These are phyloP conservation scores for Halichondria panicea DNA, from an alignment of 37 sponge, comb jelly and placozoan genomes.

Conservation along the genomic window DNA sequence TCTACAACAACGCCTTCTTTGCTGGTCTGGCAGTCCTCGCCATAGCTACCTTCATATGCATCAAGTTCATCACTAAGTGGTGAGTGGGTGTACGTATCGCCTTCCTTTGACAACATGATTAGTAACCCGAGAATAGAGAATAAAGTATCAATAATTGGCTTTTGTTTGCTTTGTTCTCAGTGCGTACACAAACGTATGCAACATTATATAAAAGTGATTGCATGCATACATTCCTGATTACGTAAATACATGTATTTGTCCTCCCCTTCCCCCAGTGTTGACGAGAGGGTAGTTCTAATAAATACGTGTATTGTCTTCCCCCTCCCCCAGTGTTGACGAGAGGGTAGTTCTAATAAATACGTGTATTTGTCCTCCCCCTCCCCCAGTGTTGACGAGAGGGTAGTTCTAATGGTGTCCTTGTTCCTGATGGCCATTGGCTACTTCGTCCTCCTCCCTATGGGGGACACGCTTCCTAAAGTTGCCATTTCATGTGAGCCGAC, in stretches of 20 bases:
- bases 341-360: conserved; percentile 38
- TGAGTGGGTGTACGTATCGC: conserved; percentile 5
- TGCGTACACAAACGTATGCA: too few relatives aligned
- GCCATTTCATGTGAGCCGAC: conserved; percentile 18
- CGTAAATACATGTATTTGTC: background rate
- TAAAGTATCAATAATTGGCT: too few relatives aligned
- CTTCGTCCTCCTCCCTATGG: conserved; percentile 55
- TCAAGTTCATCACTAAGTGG: conserved; percentile 61
- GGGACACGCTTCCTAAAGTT: conserved; percentile 18
- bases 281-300: conserved; percentile 55
- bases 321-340: conserved; percentile 53
- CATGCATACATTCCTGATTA: background rate
- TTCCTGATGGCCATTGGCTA: conserved; percentile 50
- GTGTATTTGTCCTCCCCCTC: background rate
- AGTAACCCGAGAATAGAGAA: background rate
- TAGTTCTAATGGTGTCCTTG: conserved; percentile 44
- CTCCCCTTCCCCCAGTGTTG: conserved; percentile 27
- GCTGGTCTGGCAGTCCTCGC: conserved; percentile 40
- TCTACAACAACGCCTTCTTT: conserved; percentile 81
- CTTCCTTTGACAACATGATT: conserved; percentile 1
- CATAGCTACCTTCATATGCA: conserved; percentile 47
- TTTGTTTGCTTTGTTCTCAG: conserved; percentile 3
- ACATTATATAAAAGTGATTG: background rate
- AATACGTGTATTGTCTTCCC: background rate
- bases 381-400: conserved; percentile 56